These are phyloP conservation scores for Biston stratarius DNA, from an alignment of 2,888 invertebrate species.

Conservation along the genomic window DNA sequence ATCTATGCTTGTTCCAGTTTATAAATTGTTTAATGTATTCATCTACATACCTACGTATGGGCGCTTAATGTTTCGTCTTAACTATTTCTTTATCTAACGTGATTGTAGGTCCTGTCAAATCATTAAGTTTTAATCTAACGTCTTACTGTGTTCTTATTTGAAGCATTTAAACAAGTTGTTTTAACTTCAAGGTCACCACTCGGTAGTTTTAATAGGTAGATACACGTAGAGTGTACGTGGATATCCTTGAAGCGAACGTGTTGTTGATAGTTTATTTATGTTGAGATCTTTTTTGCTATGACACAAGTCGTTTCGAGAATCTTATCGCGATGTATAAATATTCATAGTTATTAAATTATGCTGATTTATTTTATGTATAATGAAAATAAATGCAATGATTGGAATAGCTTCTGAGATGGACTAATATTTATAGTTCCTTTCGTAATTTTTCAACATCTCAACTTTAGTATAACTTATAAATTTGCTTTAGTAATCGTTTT, in stretches of 20 bases:
- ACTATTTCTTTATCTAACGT: constrained; percentile 31
- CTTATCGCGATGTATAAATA: constrained; percentile 37
- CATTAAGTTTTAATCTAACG: constrained; percentile 44
- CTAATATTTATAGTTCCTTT: constrained; percentile 19
- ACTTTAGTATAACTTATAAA: background rate
- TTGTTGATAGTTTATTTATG: constrained; percentile 44
- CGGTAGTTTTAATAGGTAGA: constrained; percentile 44
- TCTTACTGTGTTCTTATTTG: constrained; percentile 49
- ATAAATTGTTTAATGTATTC: constrained; percentile 33
- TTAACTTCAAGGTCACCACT: constrained; percentile 52
- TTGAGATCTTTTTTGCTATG: constrained; percentile 40
- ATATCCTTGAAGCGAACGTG: constrained; percentile 47
- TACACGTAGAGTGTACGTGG: constrained; percentile 44
- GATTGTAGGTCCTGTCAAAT: constrained; percentile 39
- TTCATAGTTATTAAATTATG: constrained; percentile 34
- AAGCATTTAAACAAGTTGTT: constrained; percentile 55
- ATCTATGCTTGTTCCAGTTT: constrained; percentile 28
- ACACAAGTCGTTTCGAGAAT: constrained; percentile 37
- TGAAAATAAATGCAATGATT: constrained; percentile 26
- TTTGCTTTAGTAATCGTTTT: background rate
- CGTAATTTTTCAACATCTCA: constrained; percentile 19
- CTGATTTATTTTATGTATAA: constrained; percentile 23
- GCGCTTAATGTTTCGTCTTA: constrained; percentile 29
- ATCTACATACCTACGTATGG: constrained; percentile 25
- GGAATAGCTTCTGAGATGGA: constrained; percentile 13